Conservation (phyloP, 2,888 invertebrate genomes). For the Drosophila incognita region DNA sequence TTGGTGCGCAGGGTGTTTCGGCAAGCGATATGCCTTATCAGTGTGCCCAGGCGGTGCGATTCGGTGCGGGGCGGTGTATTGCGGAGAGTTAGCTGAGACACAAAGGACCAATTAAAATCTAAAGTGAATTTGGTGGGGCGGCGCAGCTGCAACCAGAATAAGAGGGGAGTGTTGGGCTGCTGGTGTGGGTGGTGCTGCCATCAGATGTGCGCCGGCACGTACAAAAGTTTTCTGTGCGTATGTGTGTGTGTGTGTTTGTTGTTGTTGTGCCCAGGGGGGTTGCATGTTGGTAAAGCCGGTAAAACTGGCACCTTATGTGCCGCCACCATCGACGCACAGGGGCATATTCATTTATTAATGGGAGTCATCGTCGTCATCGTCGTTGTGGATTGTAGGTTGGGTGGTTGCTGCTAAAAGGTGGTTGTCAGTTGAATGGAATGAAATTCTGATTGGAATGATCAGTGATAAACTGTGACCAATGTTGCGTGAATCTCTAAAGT, state of each 20-base stretch:
- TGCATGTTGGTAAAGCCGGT: constrained; percentile 60
- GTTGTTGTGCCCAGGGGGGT: constrained; percentile 44
- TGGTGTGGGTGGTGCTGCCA: constrained; percentile 27
- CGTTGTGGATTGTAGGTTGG: constrained; percentile 16
- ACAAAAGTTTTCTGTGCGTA: constrained; percentile 29
- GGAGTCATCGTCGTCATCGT: constrained; percentile 53
- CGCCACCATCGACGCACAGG: constrained; percentile 41
- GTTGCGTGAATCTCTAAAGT: background rate
- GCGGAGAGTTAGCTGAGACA: constrained; percentile 55
- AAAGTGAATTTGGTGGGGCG: constrained; percentile 56
- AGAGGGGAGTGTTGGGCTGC: background rate
- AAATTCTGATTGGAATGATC: constrained; percentile 41
- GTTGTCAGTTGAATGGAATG: constrained; percentile 47
- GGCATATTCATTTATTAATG: constrained; percentile 78
- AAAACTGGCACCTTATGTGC: constrained; percentile 68
- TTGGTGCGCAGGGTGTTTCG: constrained; percentile 46
- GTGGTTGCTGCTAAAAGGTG: constrained; percentile 59
- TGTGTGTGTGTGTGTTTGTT: constrained; percentile 20
- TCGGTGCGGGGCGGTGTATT: constrained; percentile 9
- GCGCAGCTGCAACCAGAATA: constrained; percentile 45
- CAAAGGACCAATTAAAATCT: constrained; percentile 82
- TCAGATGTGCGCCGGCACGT: constrained; percentile 61
- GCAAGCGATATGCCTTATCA: constrained; percentile 75
- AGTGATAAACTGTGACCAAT: constrained; percentile 5
- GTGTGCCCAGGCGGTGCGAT: constrained; percentile 23